phyloP scores from a whole-genome alignment of 2,888 invertebrate genomes.

The Steinernema carpocapsae region DNA sequence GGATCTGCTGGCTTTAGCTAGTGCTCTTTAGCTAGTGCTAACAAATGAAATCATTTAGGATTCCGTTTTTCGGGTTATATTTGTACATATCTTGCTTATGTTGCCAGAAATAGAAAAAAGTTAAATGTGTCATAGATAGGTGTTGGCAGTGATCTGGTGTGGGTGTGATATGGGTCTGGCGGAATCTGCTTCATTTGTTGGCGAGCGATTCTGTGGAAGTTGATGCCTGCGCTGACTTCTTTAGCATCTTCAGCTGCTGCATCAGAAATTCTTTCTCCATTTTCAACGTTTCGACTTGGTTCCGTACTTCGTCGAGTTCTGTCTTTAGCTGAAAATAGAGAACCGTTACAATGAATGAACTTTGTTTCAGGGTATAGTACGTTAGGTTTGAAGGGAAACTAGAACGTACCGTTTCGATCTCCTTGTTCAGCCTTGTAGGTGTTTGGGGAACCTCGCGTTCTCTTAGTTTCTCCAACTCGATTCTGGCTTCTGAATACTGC shows the following conservation, averaged over 20 bases:
- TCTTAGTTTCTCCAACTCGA: background rate
- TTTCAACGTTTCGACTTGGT: constrained; percentile 15
- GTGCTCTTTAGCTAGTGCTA: no score
- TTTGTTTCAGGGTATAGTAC: no score
- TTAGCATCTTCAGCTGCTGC: constrained; percentile 32
- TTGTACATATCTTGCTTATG: no score
- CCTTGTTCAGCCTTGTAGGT: background rate
- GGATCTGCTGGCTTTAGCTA: background rate
- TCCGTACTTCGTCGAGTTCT: constrained; percentile 18
- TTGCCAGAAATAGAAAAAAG: background rate
- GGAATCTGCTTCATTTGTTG: constrained; percentile 4
- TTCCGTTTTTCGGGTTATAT: no score
- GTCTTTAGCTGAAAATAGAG: constrained; percentile 8
- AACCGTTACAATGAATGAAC: no score
- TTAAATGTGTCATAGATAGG: background rate
- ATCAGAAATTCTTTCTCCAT: constrained; percentile 35
- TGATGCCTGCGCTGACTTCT: constrained; percentile 13
- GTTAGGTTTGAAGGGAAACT: no score
- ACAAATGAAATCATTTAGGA: no score
- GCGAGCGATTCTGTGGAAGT: constrained; percentile 24
- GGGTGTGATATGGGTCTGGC: background rate
- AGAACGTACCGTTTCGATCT: constrained; percentile 14
- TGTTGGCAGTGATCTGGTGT: background rate
- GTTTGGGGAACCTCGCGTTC: constrained; percentile 15
- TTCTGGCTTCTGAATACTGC: background rate